A percentile compares a stretch with the other conserved stretches of the same genome.
phyloP scores from a whole-genome alignment of 2,797 vertebrate genomes.

The Microcaecilia unicolor region DNA sequence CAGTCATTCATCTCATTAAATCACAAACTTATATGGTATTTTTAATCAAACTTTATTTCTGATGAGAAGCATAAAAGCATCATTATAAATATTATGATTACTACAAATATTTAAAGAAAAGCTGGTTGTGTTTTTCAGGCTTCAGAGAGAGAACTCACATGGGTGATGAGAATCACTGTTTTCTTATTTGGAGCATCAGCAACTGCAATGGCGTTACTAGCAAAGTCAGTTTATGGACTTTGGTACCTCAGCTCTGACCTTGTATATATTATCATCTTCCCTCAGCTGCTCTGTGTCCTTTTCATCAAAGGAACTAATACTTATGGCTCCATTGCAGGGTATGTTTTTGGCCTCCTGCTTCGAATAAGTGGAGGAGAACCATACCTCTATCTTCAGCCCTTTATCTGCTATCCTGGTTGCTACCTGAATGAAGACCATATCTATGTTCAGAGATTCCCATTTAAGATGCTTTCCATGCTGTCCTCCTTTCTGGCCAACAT shows the following conservation, averaged over 20 bases:
- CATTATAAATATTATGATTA: no score
- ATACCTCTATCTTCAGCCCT: conserved; percentile 79
- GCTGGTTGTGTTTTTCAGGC: conserved; percentile 58
- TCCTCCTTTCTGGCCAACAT: conserved; percentile 83
- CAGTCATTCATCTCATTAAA: no score
- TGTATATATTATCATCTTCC: conserved; percentile 96
- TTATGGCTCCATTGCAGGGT: conserved; percentile 84
- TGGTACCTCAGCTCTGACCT: conserved; percentile 98
- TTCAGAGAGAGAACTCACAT: conserved; percentile 86
- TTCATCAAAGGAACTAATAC: conserved; percentile 94
- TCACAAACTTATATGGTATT: no score
- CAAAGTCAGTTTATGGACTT: conserved; percentile 86
- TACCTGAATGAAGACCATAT: conserved; percentile 56
- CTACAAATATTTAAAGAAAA: no score
- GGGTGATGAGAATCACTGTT: conserved; percentile 92
- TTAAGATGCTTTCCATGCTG: conserved; percentile 86
- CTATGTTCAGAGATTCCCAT: conserved; percentile 83
- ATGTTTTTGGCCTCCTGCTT: conserved; percentile 80
- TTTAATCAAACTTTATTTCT: no score
- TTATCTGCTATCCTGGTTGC: conserved; percentile 90
- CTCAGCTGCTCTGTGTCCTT: conserved; percentile 86
- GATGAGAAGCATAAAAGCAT: no score
- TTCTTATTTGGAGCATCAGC: conserved; percentile 86
- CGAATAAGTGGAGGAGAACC: conserved; percentile 90
- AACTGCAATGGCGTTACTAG: conserved; percentile 87